Conservation (phyloP, 2,888 invertebrate species). For the Panzeria rudis region DNA sequence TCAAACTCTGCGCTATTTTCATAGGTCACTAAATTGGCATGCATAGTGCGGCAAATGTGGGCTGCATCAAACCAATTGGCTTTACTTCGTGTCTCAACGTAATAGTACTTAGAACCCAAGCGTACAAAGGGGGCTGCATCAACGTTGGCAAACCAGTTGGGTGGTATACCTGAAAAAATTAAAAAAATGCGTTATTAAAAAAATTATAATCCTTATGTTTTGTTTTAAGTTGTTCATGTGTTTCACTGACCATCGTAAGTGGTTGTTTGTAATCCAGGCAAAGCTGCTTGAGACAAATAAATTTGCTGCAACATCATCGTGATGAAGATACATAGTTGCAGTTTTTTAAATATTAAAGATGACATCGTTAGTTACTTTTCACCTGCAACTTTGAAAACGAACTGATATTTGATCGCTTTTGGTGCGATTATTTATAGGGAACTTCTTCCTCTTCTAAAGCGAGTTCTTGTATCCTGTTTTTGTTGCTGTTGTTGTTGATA, state of each 20-base stretch:
- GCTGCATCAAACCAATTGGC: constrained; percentile 52
- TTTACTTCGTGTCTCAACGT: constrained; percentile 23
- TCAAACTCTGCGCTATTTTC: constrained; percentile 48
- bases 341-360: constrained; percentile 4
- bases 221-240: not conserved
- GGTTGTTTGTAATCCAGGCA: constrained; percentile 58
- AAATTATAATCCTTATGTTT: not conserved
- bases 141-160: constrained; percentile 62
- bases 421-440: constrained; percentile 47
- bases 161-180: constrained; percentile 47
- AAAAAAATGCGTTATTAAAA: not conserved
- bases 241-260: constrained; percentile 57
- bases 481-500: not conserved
- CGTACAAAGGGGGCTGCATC: constrained; percentile 57
- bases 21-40: constrained; percentile 56
- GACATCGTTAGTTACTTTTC: constrained; percentile 41
- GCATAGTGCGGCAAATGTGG: constrained; percentile 47
- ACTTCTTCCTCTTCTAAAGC: not conserved
- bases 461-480: constrained; percentile 50
- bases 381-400: constrained; percentile 20
- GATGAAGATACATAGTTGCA: not conserved
- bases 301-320: constrained; percentile 30
- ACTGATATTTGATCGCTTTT: constrained; percentile 37
- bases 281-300: constrained; percentile 16
- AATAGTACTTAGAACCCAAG: constrained; percentile 53